Percentiles rank a stretch among this genome's conserved stretches.
These are phyloP conservation scores for Acanthosoma haemorrhoidale DNA, from an alignment of 2,888 invertebrate species.

Conservation along the genomic window DNA sequence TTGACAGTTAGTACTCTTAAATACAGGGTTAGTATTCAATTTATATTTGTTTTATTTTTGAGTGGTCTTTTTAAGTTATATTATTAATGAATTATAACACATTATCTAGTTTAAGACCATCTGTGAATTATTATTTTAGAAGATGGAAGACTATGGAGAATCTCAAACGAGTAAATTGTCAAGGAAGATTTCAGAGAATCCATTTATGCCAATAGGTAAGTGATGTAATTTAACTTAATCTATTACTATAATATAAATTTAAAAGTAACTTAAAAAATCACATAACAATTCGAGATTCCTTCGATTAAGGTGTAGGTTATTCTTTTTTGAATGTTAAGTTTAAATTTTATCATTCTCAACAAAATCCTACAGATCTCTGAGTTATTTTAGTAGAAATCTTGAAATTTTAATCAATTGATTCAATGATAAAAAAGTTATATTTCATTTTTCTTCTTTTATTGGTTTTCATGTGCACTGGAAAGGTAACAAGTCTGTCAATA, in stretches of 20 bases:
- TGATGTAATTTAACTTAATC: slow-evolving; percentile 30
- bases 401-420: neutral
- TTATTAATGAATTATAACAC: too few relatives aligned
- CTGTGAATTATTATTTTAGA: too few relatives aligned
- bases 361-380: neutral
- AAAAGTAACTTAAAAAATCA: neutral
- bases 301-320: too few relatives aligned
- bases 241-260: neutral
- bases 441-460: too few relatives aligned
- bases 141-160: slow-evolving; percentile 52
- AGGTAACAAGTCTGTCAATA: too few relatives aligned
- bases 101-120: too few relatives aligned
- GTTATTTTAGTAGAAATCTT: neutral
- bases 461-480: too few relatives aligned
- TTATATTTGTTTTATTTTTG: neutral
- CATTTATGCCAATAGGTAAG: slow-evolving; percentile 68
- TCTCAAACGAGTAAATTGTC: slow-evolving; percentile 54
- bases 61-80: too few relatives aligned
- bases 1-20: neutral
- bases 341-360: neutral
- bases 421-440: too few relatives aligned
- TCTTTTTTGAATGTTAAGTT: neutral
- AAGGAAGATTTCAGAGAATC: slow-evolving; percentile 65
- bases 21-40: too few relatives aligned
- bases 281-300: too few relatives aligned